Base-by-base conservation (phyloP, 2,797 vertebrate species). In the Cirrhinus mrigala region DNA sequence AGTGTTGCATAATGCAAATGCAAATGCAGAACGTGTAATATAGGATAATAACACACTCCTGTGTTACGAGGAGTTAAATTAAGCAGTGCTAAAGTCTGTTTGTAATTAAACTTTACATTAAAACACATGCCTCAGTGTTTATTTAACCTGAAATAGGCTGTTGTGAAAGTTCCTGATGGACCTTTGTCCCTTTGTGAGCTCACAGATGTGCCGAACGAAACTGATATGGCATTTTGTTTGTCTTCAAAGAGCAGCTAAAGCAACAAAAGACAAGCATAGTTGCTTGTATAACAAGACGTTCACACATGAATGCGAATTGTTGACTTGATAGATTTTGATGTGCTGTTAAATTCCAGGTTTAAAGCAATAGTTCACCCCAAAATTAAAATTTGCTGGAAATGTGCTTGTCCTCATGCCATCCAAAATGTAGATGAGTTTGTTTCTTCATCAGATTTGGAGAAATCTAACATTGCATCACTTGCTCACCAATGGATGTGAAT, bases 131-230 rank as follows among this genome's bases (percentile, higher is more conserved):
- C 33, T 29, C 71, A 29, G 54, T 84, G 73, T 6, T 69, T 69
- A 15, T 54, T n/a, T 69, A 54, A 69, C 62, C 50, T 20, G 62
- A 58, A 52, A 44, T 33, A 27, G 29, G 24, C n/a, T 24, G 46
- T 54, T 79, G 56, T 79, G 37, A n/a, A 83, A 16, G 37, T 44
- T 70, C 44, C 54, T 74, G 58, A 75, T 33, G 15, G 58, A 76
- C 24, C 48, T 69, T 84, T 75, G 56, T 58, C 24, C 48, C 10
- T 22, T n/a, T 64, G 52, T 14, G 52, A 62, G 20, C 27, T 20
- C 18, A 62, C 37, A 44, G 29, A 79, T 40, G 50, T 69, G 11
- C 52, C 33, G 24, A 44, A 15, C 2, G 11, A 77, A 6, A 12
- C 12, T 16, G 40, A 71, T 15, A 18, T 15, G 7, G n/a, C 22